Evolutionary conservation across 2,888 invertebrate species (phyloP).

Genomic region (Scelioninae gen. 1): DNA sequence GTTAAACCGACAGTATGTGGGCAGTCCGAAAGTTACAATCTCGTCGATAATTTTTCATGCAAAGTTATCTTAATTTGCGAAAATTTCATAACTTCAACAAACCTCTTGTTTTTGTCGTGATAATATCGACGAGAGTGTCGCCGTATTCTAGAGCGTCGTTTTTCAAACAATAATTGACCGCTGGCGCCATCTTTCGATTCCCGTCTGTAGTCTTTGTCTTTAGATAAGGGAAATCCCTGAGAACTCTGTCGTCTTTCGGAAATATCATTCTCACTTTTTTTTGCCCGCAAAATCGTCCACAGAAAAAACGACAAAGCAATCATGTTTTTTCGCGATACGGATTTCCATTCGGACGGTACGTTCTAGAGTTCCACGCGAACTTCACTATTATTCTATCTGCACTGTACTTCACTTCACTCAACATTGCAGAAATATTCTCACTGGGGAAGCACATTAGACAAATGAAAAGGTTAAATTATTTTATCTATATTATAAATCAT

Average conservation of each 20-base stretch:
- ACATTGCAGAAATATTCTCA: no score
- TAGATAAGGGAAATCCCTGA: conserved; percentile 69
- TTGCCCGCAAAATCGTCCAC: conserved; percentile 76
- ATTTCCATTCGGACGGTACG: conserved; percentile 41
- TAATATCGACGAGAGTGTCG: conserved; percentile 80
- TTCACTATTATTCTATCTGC: background rate
- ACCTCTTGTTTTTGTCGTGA: conserved; percentile 79
- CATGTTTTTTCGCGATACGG: conserved; percentile 69
- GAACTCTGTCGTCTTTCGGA: conserved; percentile 72
- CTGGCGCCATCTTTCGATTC: conserved; percentile 74
- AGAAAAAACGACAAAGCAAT: conserved; percentile 78
- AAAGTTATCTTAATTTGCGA: background rate
- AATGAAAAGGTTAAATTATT: no score
- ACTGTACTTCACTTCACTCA: background rate
- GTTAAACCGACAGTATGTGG: background rate
- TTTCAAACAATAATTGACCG: conserved; percentile 73
- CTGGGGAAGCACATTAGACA: no score
- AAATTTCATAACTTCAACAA: background rate
- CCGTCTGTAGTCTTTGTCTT: conserved; percentile 69
- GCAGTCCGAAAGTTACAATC: background rate
- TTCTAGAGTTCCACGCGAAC: conserved; percentile 3
- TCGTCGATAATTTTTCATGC: background rate
- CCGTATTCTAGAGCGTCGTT: conserved; percentile 75
- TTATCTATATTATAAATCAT: no score
- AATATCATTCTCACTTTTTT: conserved; percentile 53